Evolutionary conservation across 2,797 vertebrate genomes (phyloP).

Genomic region (Spondyliosoma cantharus): DNA sequence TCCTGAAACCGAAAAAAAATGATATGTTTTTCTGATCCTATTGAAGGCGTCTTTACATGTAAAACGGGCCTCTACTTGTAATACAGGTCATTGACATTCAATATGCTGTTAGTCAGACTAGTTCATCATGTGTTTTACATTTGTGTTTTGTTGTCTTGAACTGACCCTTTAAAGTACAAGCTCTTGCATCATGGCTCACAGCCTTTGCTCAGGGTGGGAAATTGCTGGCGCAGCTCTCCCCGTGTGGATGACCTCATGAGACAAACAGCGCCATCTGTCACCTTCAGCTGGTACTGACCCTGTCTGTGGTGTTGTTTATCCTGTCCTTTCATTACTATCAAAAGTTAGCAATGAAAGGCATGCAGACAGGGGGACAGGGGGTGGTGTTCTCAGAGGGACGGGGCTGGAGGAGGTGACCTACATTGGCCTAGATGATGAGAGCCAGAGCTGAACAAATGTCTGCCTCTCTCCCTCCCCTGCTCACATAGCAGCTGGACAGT

Average conservation of each 20-base stretch:
- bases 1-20: constrained; percentile 17
- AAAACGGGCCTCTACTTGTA: background rate
- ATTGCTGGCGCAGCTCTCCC: constrained; percentile 27
- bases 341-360: constrained; percentile 77
- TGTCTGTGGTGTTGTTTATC: constrained; percentile 54
- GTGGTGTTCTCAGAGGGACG: constrained; percentile 60
- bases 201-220: constrained; percentile 21
- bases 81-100: background rate
- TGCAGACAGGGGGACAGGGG: constrained; percentile 62
- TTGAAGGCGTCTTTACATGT: constrained; percentile 7
- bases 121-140: background rate
- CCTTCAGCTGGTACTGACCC: constrained; percentile 20
- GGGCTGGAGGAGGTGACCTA: constrained; percentile 76
- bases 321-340: constrained; percentile 69
- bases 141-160: constrained; percentile 1
- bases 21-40: constrained; percentile 7
- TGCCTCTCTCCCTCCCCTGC: constrained; percentile 31
- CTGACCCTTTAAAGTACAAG: constrained; percentile 16
- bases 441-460: constrained; percentile 70
- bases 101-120: background rate
- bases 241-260: constrained; percentile 40
- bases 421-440: constrained; percentile 69
- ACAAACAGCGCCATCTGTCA: constrained; percentile 67
- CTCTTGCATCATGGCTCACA: constrained; percentile 15
- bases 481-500: constrained; percentile 53